Base-by-base conservation (phyloP, 2,888 invertebrate genomes). In the Aelia acuminata region DNA sequence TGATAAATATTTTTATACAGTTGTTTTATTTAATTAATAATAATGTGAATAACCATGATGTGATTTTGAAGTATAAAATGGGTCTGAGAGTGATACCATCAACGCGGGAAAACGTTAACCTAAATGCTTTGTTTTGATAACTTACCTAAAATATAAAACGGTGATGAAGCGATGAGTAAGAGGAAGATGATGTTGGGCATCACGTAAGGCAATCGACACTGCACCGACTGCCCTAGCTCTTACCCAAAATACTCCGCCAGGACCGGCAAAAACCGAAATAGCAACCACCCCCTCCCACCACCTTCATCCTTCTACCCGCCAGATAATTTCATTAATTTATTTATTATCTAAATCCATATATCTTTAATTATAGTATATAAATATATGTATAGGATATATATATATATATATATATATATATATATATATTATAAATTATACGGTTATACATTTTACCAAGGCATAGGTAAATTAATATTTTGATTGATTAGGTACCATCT, bases 121-220 rank as follows among this genome's bases (percentile, higher is more conserved):
- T 31, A 31, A 63, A 63, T 31, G 15, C 31, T 31, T 63, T 63
- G 80, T 39, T 43, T 43, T 80, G 75, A 31, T 49, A 31, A 26
- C 87, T 84, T 87, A 87, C 87, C 87, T 80, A 50, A 26, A 50
- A 75, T 70, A 80, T 35, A 49, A 80, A 87, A 49, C 84, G 89
- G 88, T 88, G 89, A 89, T 88, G 89, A 88, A 88, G 89, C 87
- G 88, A 89, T 88, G 87, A 89, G 87, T 88, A 89, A 89, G 89
- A 89, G 87, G 89, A 89, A 89, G 89, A 89, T 84, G 89, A 89
- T 89, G 89, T 87, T 89, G 89, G 89, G 89, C 89, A 89, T 88
- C 89, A 88, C 89, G 84, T 89, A 87, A 88, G 87, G 84, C 70
- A 49, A 85, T 85, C 63, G 89, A 89, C 88, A 87, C 87, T 80